Evolutionary conservation across 2,797 vertebrate species (phyloP), one percentile per base, ranked within the genome.

Genomic region (Otolemur crassicaudatus): DNA sequence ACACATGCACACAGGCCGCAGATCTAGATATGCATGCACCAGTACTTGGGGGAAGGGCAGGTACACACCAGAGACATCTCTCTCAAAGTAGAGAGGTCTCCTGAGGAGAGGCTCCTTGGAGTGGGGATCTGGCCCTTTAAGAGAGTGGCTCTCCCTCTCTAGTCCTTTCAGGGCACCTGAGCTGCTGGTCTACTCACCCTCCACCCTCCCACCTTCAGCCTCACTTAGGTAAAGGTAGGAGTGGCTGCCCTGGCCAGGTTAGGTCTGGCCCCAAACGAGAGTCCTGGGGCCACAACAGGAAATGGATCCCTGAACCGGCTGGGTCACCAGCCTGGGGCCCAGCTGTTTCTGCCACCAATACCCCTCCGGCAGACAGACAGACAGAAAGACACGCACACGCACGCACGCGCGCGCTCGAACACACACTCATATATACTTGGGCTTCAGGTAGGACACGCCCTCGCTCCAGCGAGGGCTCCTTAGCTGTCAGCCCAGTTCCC

Each of bases 361-460:
- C 75, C 75, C 53, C 37, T 12, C 82, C 27, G 17, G 23, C 23
- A 53, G 49, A 53, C 49, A 53, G 49, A 53, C 49, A 53, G 49
- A 53, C 49, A 53, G 49, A 53, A 53, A 53, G 13, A 16, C 49
- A 5, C 14, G 16, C 14, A 17, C 61, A 29, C 69, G 65, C 37
- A 4, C 83, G 0, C 61, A 2, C 53, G 1, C 75, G 3, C 80
- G 3, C 76, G 27, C 49, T 7, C 40, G 1, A 6, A 10, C 70
- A 23, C n/a, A 27, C 40, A 5, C 37, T 65, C 46, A 58, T 89
- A 91, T 73, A 81, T 89, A 40, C 53, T 37, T 6, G 3, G 56
- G 92, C 91, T 94, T 40, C 82, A 53, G 70, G 43, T 94, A 85
- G 87, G 96, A 95, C 96, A 98, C 96, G 93, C 97, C 97, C 96